These are phyloP conservation scores for Ceyx erithaca DNA, from an alignment of 2,797 vertebrate genomes.

Conservation along the genomic window DNA sequence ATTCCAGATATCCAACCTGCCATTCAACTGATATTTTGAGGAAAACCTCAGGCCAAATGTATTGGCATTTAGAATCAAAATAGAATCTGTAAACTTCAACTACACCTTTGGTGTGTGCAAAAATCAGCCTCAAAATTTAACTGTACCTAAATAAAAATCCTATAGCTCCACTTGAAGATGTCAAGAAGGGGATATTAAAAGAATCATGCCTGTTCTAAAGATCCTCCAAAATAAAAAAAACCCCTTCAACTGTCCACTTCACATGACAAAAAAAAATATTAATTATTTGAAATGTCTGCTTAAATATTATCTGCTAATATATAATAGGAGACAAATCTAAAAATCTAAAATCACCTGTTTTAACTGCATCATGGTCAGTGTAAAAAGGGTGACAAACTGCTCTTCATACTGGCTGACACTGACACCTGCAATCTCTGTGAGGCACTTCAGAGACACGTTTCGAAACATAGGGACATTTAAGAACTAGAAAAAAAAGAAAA, in stretches of 20 bases:
- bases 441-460: slow-evolving; percentile 96
- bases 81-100: not conserved
- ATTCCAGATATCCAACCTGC: not conserved
- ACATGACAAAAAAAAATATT: too few species aligned
- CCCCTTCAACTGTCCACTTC: rapidly evolving
- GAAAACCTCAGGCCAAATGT: not conserved
- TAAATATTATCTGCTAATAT: too few species aligned
- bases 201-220: not conserved
- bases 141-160: not conserved
- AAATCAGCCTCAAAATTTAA: not conserved
- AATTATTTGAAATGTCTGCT: too few species aligned
- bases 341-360: slow-evolving; percentile 87
- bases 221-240: not conserved
- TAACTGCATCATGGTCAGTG: slow-evolving; percentile 96
- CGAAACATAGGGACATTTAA: slow-evolving; percentile 99
- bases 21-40: not conserved
- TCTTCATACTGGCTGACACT: slow-evolving; percentile 98
- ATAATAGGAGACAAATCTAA: not conserved
- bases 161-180: not conserved
- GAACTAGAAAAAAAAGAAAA: slow-evolving; percentile 80
- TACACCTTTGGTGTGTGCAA: not conserved
- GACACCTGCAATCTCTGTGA: slow-evolving; percentile 97
- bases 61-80: not conserved
- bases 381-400: slow-evolving; percentile 95
- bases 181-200: rapidly evolving